Evolutionary conservation across 2,888 invertebrate genomes (phyloP).

Genomic region (Mantis religiosa): DNA sequence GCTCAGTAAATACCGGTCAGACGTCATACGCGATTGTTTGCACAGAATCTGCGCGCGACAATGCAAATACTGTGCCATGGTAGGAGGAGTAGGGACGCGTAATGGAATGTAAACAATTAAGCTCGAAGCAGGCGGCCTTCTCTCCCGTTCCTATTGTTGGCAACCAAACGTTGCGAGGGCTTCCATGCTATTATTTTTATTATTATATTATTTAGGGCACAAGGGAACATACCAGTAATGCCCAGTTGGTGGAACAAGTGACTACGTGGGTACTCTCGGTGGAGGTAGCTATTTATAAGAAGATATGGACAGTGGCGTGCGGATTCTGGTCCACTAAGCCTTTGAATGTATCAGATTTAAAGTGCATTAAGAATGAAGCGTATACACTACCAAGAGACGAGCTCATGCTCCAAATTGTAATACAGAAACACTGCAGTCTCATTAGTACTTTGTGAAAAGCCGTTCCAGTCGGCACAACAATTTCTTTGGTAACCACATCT

Average conservation of each 20-base stretch:
- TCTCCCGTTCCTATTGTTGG: background rate
- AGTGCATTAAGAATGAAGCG: too few relatives aligned
- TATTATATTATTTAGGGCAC: conserved; percentile 1
- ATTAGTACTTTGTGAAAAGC: too few relatives aligned
- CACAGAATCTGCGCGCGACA: conserved; percentile 27
- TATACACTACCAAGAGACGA: too few relatives aligned
- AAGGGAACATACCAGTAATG: background rate
- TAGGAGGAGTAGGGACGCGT: conserved; percentile 1
- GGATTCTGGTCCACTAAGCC: too few relatives aligned
- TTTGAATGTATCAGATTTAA: too few relatives aligned
- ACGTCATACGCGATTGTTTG: conserved; percentile 22
- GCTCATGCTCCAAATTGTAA: too few relatives aligned
- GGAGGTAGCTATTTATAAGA: background rate
- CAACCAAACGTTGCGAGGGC: background rate
- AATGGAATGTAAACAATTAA: conserved; percentile 30
- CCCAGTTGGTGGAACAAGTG: background rate
- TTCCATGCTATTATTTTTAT: background rate
- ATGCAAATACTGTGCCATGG: conserved; percentile 22
- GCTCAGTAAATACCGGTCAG: conserved; percentile 26
- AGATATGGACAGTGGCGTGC: background rate
- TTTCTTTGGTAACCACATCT: too few relatives aligned
- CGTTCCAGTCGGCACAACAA: too few relatives aligned
- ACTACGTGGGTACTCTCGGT: background rate
- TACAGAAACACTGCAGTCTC: too few relatives aligned
- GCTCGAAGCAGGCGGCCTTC: conserved; percentile 1